phyloP scores from a whole-genome alignment of 1,140 invertebrate species.

The Nilaparvata lugens region DNA sequence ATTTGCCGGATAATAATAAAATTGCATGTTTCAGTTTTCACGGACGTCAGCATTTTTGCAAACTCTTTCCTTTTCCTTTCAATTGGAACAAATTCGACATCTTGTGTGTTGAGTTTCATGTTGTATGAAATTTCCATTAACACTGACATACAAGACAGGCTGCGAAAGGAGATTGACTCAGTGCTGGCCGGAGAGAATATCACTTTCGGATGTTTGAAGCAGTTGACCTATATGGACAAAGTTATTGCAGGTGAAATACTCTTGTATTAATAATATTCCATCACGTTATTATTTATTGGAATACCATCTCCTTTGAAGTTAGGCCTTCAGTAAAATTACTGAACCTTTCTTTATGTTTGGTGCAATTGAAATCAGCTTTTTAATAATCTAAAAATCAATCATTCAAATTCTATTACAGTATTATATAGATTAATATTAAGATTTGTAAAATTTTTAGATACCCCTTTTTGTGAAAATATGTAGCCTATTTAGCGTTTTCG shows the following conservation, averaged over 20 bases:
- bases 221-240: neutral
- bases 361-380: too few relatives aligned
- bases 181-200: neutral
- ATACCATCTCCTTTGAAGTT: too few relatives aligned
- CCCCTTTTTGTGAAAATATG: too few relatives aligned
- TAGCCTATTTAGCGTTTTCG: too few relatives aligned
- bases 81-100: neutral
- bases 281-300: too few relatives aligned
- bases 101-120: neutral
- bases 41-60: neutral
- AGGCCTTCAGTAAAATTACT: too few relatives aligned
- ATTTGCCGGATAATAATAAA: neutral
- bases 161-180: neutral
- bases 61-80: neutral
- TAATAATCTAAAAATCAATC: too few relatives aligned
- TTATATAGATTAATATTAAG: too few relatives aligned
- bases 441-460: too few relatives aligned
- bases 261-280: too few relatives aligned
- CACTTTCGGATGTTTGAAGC: neutral
- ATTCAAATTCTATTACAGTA: too few relatives aligned
- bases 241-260: neutral
- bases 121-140: neutral
- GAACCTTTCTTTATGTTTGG: too few relatives aligned
- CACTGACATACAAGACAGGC: neutral
- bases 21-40: neutral